A percentile compares a stretch with the other conserved stretches of the same genome.
These are phyloP conservation scores for Typhlomys cinereus DNA, from an alignment of 2,113 vertebrate genomes.

Conservation along the genomic window DNA sequence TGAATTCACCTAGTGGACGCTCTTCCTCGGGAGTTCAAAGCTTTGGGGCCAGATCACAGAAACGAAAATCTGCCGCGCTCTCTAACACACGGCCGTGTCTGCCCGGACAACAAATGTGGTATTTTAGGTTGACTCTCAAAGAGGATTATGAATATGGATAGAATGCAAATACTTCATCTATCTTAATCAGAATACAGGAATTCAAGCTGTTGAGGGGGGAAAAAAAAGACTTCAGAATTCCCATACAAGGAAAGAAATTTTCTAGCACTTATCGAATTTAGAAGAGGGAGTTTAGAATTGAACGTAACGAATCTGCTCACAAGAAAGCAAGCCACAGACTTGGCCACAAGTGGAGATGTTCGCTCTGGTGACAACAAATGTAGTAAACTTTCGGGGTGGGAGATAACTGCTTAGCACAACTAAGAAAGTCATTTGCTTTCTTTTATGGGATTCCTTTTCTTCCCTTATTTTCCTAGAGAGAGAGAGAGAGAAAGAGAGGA, in stretches of 20 bases:
- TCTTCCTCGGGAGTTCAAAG: constrained; percentile 91
- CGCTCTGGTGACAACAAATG: constrained; percentile 71
- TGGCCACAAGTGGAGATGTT: constrained; percentile 74
- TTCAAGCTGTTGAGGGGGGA: constrained; percentile 84
- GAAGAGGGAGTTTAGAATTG: constrained; percentile 72
- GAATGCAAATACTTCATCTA: constrained; percentile 89
- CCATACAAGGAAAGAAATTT: constrained; percentile 81
- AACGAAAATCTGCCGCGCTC: constrained; percentile 84
- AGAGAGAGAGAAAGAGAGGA: too few species aligned
- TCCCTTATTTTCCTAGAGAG: not conserved
- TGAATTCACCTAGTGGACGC: constrained; percentile 92
- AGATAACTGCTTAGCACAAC: constrained; percentile 45
- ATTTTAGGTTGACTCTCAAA: constrained; percentile 86
- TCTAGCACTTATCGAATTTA: constrained; percentile 76
- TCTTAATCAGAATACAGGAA: constrained; percentile 89
- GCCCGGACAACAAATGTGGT: constrained; percentile 88
- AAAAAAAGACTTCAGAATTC: constrained; percentile 80
- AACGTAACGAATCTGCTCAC: constrained; percentile 71
- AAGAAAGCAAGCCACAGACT: constrained; percentile 63
- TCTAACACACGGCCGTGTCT: constrained; percentile 88
- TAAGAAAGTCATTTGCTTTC: not conserved
- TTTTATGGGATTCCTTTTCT: not conserved
- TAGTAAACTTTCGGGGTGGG: constrained; percentile 58
- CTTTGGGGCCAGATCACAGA: constrained; percentile 84
- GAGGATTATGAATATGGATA: constrained; percentile 90